Evolutionary conservation across 2,113 vertebrate species (phyloP).

Genomic region (Oxygymnocypris stewartii): DNA sequence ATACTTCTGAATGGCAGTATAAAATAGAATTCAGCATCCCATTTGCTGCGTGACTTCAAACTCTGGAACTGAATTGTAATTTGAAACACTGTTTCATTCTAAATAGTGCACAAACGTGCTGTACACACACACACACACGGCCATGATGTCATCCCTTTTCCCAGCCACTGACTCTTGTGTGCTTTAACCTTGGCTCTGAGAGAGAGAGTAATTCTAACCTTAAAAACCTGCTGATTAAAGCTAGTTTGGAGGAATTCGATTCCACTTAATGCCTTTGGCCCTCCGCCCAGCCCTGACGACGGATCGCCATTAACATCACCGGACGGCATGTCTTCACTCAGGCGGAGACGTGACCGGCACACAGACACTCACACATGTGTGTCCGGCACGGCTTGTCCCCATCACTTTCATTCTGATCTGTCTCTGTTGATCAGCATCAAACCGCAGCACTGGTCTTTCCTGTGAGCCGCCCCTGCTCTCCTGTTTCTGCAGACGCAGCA

Average conservation of each 20-base stretch:
- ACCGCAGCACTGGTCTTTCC: conserved; percentile 1
- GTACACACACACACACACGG: not conserved
- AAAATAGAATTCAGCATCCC: not conserved
- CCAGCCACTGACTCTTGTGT: conserved; percentile 29
- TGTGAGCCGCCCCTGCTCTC: conserved; percentile 9
- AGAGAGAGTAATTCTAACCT: conserved; percentile 82
- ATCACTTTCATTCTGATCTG: conserved; percentile 29
- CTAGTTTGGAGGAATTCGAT: conserved; percentile 87
- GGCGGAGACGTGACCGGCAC: conserved; percentile 37
- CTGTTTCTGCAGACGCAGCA: conserved; percentile 32
- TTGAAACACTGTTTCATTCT: not conserved
- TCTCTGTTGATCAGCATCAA: conserved; percentile 51
- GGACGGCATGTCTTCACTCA: conserved; percentile 65
- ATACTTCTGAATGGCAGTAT: not conserved
- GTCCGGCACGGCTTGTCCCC: conserved; percentile 20
- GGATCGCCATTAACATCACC: conserved; percentile 80
- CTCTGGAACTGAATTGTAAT: not conserved
- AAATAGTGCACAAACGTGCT: not conserved
- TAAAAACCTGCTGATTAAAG: conserved; percentile 93
- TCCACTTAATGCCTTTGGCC: conserved; percentile 86
- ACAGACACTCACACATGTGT: conserved; percentile 35
- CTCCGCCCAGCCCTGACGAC: conserved; percentile 70
- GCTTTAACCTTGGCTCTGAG: conserved; percentile 43
- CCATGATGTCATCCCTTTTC: conserved; percentile 25
- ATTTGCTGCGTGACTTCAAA: not conserved